Base-by-base conservation (phyloP, 2,888 invertebrate genomes). In the Siphlonurus alternatus region DNA sequence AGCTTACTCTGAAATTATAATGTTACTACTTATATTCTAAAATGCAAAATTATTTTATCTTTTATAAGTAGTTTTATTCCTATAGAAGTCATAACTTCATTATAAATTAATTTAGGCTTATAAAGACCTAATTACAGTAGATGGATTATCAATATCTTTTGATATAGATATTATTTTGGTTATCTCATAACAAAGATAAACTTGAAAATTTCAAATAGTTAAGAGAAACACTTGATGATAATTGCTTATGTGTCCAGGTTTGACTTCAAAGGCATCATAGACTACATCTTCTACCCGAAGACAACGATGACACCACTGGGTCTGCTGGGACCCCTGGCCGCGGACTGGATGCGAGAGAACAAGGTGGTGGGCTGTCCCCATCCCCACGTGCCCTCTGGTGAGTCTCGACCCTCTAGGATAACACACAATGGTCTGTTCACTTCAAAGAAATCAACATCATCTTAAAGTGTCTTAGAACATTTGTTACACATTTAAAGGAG, bases 231-330 rank as follows among this genome's bases (percentile, higher is more conserved):
- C n/a, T 65, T 65, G 59, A 53, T 23, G 51, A 63, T 64, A 53
- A 62, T 65, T 66, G 67, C 69, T 67, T 68, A 65, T 79, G 18
- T 61, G 18, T 84, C 56, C 82, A 94, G 93, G 73, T 95, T 93
- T 79, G 97, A 99, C 78, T 99, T 99, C 80, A 96, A 98, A 79
- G 99, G 98, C 71, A 94, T 98, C 76, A 99, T 99, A 75, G 99
- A 99, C 80, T 99, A 99, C 83, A 96, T 99, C 77, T 98, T 99
- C 82, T 96, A 93, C 77, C 93, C 96, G 69, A 92, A 93, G 75
- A 89, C 92, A 75, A 89, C 91, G 74, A 93, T 99, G 90, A 90
- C 89, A 71, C 92, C 96, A 24, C 81, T 97, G 66, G 98, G 98
- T 65, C 82, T 98, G 64, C 80, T 99, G 64, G 99, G 99, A 1